Evolutionary conservation across 2,113 vertebrate genomes (phyloP), one percentile per base, ranked within the genome.

Genomic region (Danionella cerebrum): DNA sequence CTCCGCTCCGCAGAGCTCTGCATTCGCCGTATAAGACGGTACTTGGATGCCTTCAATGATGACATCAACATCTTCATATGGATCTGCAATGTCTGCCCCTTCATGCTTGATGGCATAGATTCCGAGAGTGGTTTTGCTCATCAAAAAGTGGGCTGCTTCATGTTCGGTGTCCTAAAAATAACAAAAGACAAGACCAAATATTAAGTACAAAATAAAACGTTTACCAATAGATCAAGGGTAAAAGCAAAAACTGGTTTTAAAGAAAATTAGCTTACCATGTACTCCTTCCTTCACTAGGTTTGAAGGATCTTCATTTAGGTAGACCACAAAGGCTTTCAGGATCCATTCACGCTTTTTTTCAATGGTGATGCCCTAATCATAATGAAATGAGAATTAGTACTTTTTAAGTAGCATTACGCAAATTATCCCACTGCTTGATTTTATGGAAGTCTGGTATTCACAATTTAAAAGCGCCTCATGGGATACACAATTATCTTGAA

Each of bases 291-390:
- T 58, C 31, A 58, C 22, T 6, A 58, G 22, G 7, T 19, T 38
- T 38, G 33, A 35, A 22, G 54, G 54, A 38, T 57, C 54, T 57
- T 57, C 54, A 38, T 57, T 57, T 22, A 57, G 4, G 33, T 57
- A 57, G 11, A 38, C 54, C 18, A 57, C 1, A 2, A 57, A n/a
- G 18, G 54, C 33, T 38, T 57, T 57, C n/a, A 57, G 18, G 54
- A 36, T 38, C 31, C 54, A 57, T 6, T 6, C 31, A 7, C 33
- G 31, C 33, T 13, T 6, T 29, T 13, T 22, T 19, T 11, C 16
- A 12, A 57, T 19, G 31, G 5, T 57, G 6, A 12, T 19, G 19
- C 36, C 38, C 31, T 38, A 38, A 16, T n/a, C n/a, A n/a, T n/a
- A 31, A 21, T 19, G 16, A 57, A 57, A 22, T 38, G 33, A 36